phyloP scores from a whole-genome alignment of 2,797 vertebrate species.

The Rhabdophis nuchalis region DNA sequence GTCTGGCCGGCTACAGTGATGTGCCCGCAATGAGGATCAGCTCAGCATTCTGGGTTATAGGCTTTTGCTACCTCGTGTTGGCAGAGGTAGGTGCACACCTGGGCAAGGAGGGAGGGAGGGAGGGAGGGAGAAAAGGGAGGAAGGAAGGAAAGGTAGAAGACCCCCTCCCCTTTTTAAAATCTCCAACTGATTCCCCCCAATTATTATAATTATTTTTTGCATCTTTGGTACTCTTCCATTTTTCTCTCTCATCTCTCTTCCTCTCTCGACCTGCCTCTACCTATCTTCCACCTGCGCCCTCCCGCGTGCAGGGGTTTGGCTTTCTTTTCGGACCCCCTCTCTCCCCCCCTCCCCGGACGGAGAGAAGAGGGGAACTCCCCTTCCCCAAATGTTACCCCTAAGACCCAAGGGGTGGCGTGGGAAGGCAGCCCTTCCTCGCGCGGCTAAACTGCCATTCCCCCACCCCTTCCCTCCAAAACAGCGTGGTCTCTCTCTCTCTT shows the following conservation, averaged over 20 bases:
- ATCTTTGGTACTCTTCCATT: background rate
- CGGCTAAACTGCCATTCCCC: background rate
- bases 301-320: background rate
- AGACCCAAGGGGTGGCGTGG: no score
- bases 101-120: background rate
- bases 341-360: background rate
- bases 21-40: constrained; percentile 92
- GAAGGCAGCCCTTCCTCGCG: background rate
- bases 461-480: accelerated
- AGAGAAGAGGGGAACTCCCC: background rate
- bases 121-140: background rate
- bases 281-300: background rate
- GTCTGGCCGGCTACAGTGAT: constrained; percentile 71
- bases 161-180: background rate
- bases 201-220: background rate
- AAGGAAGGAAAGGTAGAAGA: background rate
- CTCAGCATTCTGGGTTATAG: constrained; percentile 83
- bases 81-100: constrained; percentile 82
- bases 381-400: background rate
- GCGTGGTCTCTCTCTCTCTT: background rate
- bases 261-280: background rate
- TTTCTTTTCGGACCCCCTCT: background rate
- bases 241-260: background rate
- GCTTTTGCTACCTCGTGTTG: constrained; percentile 84
- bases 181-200: background rate